phyloP scores from a whole-genome alignment of 2,113 vertebrate species.

The Tragulus kanchil region DNA sequence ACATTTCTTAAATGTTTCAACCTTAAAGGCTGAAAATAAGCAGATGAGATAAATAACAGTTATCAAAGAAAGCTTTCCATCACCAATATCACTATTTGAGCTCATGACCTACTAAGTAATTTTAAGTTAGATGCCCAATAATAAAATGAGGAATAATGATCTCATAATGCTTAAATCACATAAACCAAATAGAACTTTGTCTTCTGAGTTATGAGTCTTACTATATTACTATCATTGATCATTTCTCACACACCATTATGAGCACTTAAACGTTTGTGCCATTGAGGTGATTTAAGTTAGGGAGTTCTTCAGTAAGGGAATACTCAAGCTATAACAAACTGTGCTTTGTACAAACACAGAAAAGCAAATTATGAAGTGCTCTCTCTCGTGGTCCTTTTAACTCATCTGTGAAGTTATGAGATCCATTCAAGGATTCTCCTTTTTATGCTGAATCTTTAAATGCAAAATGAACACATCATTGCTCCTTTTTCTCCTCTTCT shows the following conservation, averaged over 20 bases:
- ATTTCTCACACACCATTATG: constrained; percentile 71
- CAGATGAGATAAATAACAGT: constrained; percentile 28
- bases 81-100: neutral
- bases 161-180: constrained; percentile 54
- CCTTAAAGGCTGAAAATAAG: constrained; percentile 44
- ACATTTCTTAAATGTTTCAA: neutral
- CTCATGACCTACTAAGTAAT: constrained; percentile 8
- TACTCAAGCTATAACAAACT: constrained; percentile 64
- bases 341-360: constrained; percentile 57
- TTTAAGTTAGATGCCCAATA: constrained; percentile 56
- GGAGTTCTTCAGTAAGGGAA: constrained; percentile 68
- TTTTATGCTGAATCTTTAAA: neutral
- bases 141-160: constrained; percentile 55
- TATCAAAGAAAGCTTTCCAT: neutral
- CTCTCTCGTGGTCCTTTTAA: neutral
- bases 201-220: constrained; percentile 40
- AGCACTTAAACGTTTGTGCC: constrained; percentile 42
- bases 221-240: neutral
- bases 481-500: neutral
- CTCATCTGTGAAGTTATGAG: neutral
- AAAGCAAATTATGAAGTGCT: neutral
- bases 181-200: constrained; percentile 56
- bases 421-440: neutral
- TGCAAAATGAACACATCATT: neutral
- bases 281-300: constrained; percentile 72